These are phyloP conservation scores for Psittacara wagleri DNA, from an alignment of 2,113 vertebrate species.

Conservation along the genomic window DNA sequence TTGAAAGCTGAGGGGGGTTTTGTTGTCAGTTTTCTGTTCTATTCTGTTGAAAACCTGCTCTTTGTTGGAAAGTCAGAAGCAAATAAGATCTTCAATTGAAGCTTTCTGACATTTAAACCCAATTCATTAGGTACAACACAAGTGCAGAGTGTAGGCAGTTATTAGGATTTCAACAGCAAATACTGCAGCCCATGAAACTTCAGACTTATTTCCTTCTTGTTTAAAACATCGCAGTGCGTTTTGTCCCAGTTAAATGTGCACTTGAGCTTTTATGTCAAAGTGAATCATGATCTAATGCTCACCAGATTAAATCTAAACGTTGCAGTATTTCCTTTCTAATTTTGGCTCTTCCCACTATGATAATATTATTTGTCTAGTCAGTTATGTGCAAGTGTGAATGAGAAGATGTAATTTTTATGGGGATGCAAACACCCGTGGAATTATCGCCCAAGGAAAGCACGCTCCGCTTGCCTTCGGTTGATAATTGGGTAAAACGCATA, in stretches of 20 bases:
- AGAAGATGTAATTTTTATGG: neutral
- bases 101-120: neutral
- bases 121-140: neutral
- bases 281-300: slow-evolving; percentile 49
- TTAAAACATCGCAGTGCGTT: neutral
- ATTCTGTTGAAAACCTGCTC: neutral
- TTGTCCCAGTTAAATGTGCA: slow-evolving; percentile 18
- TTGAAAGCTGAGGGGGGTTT: neutral
- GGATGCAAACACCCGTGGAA: neutral
- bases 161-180: slow-evolving; percentile 59
- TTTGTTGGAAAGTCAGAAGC: neutral
- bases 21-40: neutral
- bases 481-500: slow-evolving; percentile 39
- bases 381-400: slow-evolving; percentile 1
- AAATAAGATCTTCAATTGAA: neutral
- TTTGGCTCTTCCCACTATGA: slow-evolving; percentile 31
- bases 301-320: slow-evolving; percentile 23
- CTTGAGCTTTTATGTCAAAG: slow-evolving; percentile 57
- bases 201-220: slow-evolving; percentile 35
- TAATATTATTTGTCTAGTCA: slow-evolving; percentile 33
- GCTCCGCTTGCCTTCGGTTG: neutral
- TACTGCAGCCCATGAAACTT: slow-evolving; percentile 31
- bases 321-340: slow-evolving; percentile 35
- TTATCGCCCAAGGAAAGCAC: fast-evolving
- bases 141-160: neutral